phyloP scores from a whole-genome alignment of 2,113 vertebrate species.

The Notarius lentiginosus region DNA sequence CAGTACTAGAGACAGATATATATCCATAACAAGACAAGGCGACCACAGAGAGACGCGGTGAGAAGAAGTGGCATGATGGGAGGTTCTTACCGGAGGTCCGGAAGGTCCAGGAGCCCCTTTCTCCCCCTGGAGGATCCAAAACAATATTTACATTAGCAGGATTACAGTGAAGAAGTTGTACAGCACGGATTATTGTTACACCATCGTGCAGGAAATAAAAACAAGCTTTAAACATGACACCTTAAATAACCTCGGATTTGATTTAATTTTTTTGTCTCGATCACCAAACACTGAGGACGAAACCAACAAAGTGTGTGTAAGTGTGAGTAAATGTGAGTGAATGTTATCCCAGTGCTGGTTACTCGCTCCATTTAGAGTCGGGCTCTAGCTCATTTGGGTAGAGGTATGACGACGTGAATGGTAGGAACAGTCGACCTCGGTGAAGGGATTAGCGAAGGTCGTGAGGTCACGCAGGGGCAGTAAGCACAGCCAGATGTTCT shows the following conservation, averaged over 20 bases:
- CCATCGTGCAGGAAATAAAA: conserved; percentile 20
- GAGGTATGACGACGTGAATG: conserved; percentile 41
- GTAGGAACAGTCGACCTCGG: conserved; percentile 41
- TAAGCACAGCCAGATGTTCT: conserved; percentile 71
- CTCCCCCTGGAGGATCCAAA: conserved; percentile 83
- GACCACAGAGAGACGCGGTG: conserved; percentile 16
- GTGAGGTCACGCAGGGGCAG: conserved; percentile 61
- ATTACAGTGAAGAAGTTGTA: conserved; percentile 58
- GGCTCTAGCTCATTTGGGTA: conserved; percentile 38
- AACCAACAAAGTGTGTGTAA: neutral
- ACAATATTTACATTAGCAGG: conserved; percentile 68
- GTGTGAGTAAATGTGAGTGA: neutral
- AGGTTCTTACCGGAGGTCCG: conserved; percentile 89
- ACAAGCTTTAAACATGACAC: conserved; percentile 13
- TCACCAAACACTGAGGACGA: neutral
- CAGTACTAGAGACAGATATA: conserved; percentile 8
- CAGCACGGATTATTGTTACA: conserved; percentile 41
- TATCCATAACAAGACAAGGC: neutral
- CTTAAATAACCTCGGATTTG: neutral
- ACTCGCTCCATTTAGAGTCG: conserved; percentile 37
- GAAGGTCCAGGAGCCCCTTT: conserved; percentile 87
- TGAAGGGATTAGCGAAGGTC: conserved; percentile 51
- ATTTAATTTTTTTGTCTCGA: neutral
- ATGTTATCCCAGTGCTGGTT: conserved; percentile 25
- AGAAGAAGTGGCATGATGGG: conserved; percentile 42